These are phyloP conservation scores for Halictus rubicundus DNA, from an alignment of 1,140 invertebrate species.

Conservation along the genomic window DNA sequence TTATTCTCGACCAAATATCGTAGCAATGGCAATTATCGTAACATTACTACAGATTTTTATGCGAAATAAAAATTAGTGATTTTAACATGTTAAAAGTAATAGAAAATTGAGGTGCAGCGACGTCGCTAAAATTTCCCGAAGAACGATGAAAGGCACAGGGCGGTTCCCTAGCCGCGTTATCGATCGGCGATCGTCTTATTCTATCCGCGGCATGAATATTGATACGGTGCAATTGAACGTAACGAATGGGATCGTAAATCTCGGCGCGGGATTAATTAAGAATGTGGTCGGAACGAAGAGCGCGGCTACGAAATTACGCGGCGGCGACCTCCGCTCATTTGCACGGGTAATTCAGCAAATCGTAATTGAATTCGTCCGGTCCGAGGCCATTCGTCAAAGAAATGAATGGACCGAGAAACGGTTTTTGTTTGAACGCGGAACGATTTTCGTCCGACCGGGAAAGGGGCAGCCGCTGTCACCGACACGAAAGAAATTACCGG, in stretches of 20 bases:
- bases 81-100: too few relatives aligned
- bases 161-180: neutral
- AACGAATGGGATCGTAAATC: slow-evolving; percentile 67
- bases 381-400: slow-evolving; percentile 65
- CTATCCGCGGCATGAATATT: slow-evolving; percentile 58
- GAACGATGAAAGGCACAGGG: neutral
- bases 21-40: too few relatives aligned
- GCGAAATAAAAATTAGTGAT: too few relatives aligned
- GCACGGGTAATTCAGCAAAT: slow-evolving; percentile 67
- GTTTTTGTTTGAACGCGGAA: slow-evolving; percentile 43
- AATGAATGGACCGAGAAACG: slow-evolving; percentile 58
- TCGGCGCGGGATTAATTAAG: slow-evolving; percentile 62
- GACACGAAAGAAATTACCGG: too few relatives aligned
- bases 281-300: slow-evolving; percentile 14
- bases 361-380: slow-evolving; percentile 63
- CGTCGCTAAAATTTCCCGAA: too few relatives aligned
- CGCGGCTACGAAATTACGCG: slow-evolving; percentile 44
- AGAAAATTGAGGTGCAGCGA: too few relatives aligned
- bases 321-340: slow-evolving; percentile 52
- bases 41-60: too few relatives aligned
- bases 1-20: too few relatives aligned
- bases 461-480: too few relatives aligned
- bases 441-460: neutral
- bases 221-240: slow-evolving; percentile 62
- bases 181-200: slow-evolving; percentile 41